Evolutionary conservation across 2,888 invertebrate genomes (phyloP).

Genomic region (Willowsia nigromaculata): DNA sequence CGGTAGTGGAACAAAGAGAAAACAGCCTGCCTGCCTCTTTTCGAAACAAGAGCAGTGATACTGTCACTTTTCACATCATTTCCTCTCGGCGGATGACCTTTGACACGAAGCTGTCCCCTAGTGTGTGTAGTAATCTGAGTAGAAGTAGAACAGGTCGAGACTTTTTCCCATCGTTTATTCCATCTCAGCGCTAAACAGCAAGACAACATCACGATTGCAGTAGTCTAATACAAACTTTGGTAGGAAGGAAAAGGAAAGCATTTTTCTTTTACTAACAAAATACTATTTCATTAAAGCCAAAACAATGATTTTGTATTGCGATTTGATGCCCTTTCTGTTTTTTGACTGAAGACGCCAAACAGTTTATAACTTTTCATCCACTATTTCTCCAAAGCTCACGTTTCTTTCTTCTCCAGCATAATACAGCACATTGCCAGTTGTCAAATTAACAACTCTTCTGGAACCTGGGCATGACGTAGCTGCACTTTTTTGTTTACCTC

Average conservation of each 20-base stretch:
- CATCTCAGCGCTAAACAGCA: neutral
- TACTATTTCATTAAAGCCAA: conserved; percentile 2
- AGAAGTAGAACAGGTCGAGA: neutral
- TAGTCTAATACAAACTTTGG: neutral
- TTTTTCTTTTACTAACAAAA: neutral
- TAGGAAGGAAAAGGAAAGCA: neutral
- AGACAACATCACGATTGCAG: neutral
- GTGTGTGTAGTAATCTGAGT: conserved; percentile 63
- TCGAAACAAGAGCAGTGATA: neutral
- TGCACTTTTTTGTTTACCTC: conserved; percentile 28
- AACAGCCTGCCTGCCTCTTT: neutral
- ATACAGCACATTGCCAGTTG: conserved; percentile 50
- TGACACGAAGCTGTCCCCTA: conserved; percentile 55
- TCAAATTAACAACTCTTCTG: conserved; percentile 60
- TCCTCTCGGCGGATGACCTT: conserved; percentile 64
- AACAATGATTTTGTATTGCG: neutral
- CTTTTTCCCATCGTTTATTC: conserved; percentile 18
- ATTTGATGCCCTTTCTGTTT: conserved; percentile 36
- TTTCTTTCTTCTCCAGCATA: neutral
- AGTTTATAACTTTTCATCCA: conserved; percentile 20
- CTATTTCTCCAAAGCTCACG: neutral
- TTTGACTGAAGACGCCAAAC: neutral
- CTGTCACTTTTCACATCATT: conserved; percentile 63
- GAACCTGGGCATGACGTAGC: conserved; percentile 52
- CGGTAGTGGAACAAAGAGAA: conserved; percentile 31